Conservation (phyloP, 2,113 vertebrate species). For the Alethe diademata region DNA sequence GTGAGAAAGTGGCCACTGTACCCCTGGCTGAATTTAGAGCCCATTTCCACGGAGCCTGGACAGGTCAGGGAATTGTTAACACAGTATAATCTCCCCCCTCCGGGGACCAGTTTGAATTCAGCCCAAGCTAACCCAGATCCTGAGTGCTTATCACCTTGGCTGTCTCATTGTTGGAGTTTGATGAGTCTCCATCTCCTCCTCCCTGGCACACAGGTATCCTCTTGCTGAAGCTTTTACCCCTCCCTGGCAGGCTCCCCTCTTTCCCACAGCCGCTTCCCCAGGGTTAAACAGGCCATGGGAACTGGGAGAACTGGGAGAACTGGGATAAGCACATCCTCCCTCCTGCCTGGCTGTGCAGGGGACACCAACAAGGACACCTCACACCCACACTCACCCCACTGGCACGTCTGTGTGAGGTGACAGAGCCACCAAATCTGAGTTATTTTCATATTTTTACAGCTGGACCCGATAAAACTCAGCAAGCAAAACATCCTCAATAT, state of each 20-base stretch:
- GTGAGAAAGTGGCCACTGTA: constrained; percentile 43
- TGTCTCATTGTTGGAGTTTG: not conserved
- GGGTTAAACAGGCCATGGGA: constrained; percentile 25
- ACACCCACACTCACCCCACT: too few species aligned
- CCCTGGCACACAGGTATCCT: not conserved
- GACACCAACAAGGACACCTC: accelerated
- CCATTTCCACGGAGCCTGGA: not conserved
- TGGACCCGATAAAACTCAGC: not conserved
- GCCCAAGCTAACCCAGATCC: not conserved
- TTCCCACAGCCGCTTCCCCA: not conserved
- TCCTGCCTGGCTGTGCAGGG: not conserved
- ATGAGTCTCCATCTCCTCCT: not conserved
- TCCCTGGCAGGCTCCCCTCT: not conserved
- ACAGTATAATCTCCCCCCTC: not conserved
- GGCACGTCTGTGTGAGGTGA: accelerated
- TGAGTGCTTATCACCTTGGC: not conserved
- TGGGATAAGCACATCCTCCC: not conserved
- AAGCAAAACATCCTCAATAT: not conserved
- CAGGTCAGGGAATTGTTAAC: not conserved
- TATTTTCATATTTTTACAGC: not conserved
- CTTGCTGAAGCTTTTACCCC: not conserved
- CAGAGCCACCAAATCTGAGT: not conserved
- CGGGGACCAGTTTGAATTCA: not conserved
- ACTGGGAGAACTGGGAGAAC: not conserved
- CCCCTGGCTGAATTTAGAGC: not conserved